These are phyloP conservation scores for Boloria selene DNA, from an alignment of 2,888 invertebrate species.

Conservation along the genomic window DNA sequence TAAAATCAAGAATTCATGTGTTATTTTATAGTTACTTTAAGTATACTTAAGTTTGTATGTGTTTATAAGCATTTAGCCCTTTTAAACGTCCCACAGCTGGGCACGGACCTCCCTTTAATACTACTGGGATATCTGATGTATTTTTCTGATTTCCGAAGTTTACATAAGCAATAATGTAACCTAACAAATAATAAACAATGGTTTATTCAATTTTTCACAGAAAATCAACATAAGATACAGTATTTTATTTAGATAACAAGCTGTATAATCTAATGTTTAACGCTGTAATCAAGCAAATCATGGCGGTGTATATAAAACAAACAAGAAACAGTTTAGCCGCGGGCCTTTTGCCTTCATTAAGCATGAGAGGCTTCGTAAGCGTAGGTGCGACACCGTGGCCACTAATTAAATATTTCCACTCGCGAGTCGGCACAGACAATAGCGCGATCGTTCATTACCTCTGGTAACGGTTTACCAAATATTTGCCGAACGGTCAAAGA, in stretches of 20 bases:
- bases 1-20: neutral
- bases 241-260: conserved; percentile 36
- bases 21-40: no score
- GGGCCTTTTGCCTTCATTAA: conserved; percentile 64
- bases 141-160: no score
- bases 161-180: no score
- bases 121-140: no score
- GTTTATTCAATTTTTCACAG: no score
- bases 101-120: no score
- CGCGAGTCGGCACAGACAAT: conserved; percentile 66
- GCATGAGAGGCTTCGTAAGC: conserved; percentile 54
- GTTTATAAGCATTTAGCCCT: no score
- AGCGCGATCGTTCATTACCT: conserved; percentile 70
- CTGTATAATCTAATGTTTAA: conserved; percentile 53
- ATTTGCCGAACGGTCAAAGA: conserved; percentile 73
- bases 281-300: conserved; percentile 61
- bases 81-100: no score
- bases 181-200: no score
- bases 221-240: neutral
- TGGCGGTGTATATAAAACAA: conserved; percentile 63
- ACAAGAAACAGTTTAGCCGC: conserved; percentile 58
- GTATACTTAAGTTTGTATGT: neutral
- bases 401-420: conserved; percentile 81
- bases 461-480: conserved; percentile 77
- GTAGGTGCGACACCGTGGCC: conserved; percentile 74